Percentiles rank a stretch among this genome's conserved stretches.
phyloP scores from a whole-genome alignment of 2,888 invertebrate species.

The Germaria angustata region DNA sequence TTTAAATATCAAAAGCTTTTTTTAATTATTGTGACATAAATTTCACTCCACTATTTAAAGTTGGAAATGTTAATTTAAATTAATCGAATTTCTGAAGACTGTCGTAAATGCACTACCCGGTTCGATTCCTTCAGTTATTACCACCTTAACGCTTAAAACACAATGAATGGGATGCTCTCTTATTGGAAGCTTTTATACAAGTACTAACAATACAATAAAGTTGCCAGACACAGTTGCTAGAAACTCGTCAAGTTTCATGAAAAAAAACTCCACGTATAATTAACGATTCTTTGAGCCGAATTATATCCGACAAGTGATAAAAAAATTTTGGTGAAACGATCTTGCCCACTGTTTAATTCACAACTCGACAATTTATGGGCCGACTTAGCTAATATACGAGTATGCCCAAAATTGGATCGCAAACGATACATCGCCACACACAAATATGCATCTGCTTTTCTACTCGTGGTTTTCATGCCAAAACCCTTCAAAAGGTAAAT shows the following conservation, averaged over 20 bases:
- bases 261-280: not conserved
- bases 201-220: not conserved
- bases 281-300: no score
- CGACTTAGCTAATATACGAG: no score
- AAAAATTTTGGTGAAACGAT: no score
- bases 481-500: no score
- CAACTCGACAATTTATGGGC: no score
- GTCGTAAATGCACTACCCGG: constrained; percentile 50
- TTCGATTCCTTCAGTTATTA: constrained; percentile 57
- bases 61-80: not conserved
- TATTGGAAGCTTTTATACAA: constrained; percentile 57
- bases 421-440: no score
- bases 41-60: not conserved
- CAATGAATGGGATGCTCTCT: constrained; percentile 58
- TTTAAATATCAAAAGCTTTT: not conserved
- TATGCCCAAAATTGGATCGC: no score
- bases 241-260: not conserved
- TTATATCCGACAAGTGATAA: no score
- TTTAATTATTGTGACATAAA: not conserved
- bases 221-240: not conserved
- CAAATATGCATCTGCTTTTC: no score
- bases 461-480: no score
- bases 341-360: no score
- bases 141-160: constrained; percentile 56
- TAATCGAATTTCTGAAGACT: constrained; percentile 53